Evolutionary conservation across 2,888 invertebrate species (phyloP).

Genomic region (Gymnoscelis rufifasciata): DNA sequence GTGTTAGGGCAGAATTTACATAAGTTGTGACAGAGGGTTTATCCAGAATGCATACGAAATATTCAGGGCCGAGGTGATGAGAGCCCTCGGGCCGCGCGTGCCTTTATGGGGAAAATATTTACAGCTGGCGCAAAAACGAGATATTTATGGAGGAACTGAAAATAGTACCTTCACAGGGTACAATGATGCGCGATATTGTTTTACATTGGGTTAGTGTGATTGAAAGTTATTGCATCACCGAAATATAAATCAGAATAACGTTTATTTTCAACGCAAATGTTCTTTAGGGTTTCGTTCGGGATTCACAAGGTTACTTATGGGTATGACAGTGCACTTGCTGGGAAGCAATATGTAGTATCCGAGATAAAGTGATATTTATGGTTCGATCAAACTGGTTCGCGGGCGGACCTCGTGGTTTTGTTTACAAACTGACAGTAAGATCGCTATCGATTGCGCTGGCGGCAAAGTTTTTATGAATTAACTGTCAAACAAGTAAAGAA

Average conservation of each 20-base stretch:
- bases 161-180: constrained; percentile 48
- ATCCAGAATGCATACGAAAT: constrained; percentile 62
- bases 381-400: too few relatives aligned
- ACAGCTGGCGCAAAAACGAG: constrained; percentile 58
- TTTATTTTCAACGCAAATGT: constrained; percentile 12
- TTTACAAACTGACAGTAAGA: constrained; percentile 62
- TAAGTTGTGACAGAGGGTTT: constrained; percentile 75
- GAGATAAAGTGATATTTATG: too few relatives aligned
- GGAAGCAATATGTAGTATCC: too few relatives aligned
- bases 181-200: constrained; percentile 56
- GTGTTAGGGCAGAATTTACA: constrained; percentile 76
- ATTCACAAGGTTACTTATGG: constrained; percentile 8
- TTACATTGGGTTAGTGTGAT: constrained; percentile 49
- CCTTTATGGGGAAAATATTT: constrained; percentile 73
- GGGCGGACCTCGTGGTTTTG: constrained; percentile 46
- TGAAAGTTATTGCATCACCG: constrained; percentile 41
- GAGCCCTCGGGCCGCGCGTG: constrained; percentile 68
- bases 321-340: constrained; percentile 4
- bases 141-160: constrained; percentile 62
- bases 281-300: constrained; percentile 9
- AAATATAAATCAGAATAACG: constrained; percentile 19
- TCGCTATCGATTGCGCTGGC: constrained; percentile 71
- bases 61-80: constrained; percentile 75
- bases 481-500: constrained; percentile 80
- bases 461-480: constrained; percentile 79